Conservation (phyloP, 2,888 invertebrate genomes). For the Drosophila anomelani region DNA sequence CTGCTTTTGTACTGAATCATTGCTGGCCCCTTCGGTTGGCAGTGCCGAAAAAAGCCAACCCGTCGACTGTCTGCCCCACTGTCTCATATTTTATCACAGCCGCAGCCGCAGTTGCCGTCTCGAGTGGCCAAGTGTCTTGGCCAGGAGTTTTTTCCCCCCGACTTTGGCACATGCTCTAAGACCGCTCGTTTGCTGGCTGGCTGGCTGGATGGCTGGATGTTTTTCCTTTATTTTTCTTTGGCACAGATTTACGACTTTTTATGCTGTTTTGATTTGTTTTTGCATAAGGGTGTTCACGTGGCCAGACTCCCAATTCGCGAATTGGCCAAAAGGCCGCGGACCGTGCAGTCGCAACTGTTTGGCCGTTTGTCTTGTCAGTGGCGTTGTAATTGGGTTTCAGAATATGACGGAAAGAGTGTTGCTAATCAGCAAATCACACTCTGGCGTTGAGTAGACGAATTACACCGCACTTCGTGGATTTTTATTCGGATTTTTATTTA, state of each 20-base stretch:
- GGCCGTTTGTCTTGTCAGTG: slow-evolving; percentile 65
- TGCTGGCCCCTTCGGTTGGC: slow-evolving; percentile 32
- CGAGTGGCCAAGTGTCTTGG: slow-evolving; percentile 79
- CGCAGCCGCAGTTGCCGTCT: slow-evolving; percentile 54
- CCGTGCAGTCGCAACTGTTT: slow-evolving; percentile 60
- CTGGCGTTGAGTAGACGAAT: slow-evolving; percentile 79
- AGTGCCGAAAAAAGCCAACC: slow-evolving; percentile 33
- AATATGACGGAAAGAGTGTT: slow-evolving; percentile 82
- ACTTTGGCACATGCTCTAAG: slow-evolving; percentile 76
- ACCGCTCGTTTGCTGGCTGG: slow-evolving; percentile 25
- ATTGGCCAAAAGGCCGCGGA: slow-evolving; percentile 30
- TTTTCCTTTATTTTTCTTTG: slow-evolving; percentile 56
- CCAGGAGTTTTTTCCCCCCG: slow-evolving; percentile 41
- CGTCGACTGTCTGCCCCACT: slow-evolving; percentile 77
- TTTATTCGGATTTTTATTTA: slow-evolving; percentile 25
- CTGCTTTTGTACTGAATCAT: slow-evolving; percentile 80
- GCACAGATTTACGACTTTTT: slow-evolving; percentile 79
- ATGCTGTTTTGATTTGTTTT: slow-evolving; percentile 80
- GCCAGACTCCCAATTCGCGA: slow-evolving; percentile 45
- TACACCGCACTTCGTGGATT: slow-evolving; percentile 57
- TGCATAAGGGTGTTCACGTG: slow-evolving; percentile 78
- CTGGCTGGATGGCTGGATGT: neutral
- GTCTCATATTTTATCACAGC: slow-evolving; percentile 79
- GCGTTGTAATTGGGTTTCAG: slow-evolving; percentile 76
- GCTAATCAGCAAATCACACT: slow-evolving; percentile 83